These are phyloP conservation scores for Aegypius monachus DNA, from an alignment of 2,113 vertebrate species.

Conservation along the genomic window DNA sequence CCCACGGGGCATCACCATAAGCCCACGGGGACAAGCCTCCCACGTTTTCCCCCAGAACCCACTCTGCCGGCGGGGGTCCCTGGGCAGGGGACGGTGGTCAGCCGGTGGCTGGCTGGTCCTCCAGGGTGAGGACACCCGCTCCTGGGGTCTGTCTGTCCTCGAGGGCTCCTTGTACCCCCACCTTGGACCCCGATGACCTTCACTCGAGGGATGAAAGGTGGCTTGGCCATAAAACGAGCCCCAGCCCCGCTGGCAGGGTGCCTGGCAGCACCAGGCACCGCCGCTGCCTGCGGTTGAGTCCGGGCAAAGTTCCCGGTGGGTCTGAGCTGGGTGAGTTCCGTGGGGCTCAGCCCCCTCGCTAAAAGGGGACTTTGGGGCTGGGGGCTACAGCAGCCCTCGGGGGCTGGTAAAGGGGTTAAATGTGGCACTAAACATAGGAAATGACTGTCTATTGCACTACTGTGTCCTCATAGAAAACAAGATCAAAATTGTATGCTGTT, in stretches of 20 bases:
- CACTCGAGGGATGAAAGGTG: neutral
- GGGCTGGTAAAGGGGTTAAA: neutral
- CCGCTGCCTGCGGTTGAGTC: neutral
- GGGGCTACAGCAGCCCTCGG: too few relatives aligned
- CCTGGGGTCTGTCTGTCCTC: neutral
- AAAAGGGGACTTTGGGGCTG: neutral
- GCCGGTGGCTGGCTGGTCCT: rapidly evolving
- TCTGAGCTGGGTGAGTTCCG: neutral
- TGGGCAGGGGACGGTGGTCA: neutral
- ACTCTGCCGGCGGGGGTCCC: too few relatives aligned
- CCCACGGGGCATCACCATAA: neutral
- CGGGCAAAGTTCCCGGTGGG: neutral
- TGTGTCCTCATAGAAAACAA: too few relatives aligned
- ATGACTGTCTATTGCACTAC: too few relatives aligned
- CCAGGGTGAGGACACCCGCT: neutral
- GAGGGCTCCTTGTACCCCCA: neutral
- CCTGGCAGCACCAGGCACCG: neutral
- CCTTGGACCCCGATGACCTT: neutral
- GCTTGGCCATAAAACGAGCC: too few relatives aligned
- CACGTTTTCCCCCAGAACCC: too few relatives aligned
- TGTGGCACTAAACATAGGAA: too few relatives aligned
- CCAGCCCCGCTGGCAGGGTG: neutral
- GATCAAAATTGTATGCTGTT: too few relatives aligned
- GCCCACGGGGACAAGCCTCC: neutral
- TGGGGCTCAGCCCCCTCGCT: too few relatives aligned